phyloP scores from a whole-genome alignment of 2,113 vertebrate species.

The Patagioenas fasciata region DNA sequence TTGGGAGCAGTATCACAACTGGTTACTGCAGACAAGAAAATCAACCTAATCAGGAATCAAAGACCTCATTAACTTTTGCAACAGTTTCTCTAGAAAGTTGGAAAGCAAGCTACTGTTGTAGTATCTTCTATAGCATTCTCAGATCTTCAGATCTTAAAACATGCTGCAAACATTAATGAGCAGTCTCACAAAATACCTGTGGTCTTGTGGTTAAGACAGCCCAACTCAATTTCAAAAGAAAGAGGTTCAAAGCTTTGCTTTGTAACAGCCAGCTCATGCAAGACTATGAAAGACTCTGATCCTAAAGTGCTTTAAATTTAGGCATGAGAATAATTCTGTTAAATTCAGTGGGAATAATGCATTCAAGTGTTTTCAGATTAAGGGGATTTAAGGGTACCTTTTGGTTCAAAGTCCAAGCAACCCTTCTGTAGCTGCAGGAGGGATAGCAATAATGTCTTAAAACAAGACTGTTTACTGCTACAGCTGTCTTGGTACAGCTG shows the following conservation, averaged over 20 bases:
- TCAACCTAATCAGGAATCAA: background rate
- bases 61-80: background rate
- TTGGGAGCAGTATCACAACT: background rate
- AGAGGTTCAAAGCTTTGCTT: slow-evolving; percentile 12
- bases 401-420: background rate
- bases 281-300: background rate
- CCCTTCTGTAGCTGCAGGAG: background rate
- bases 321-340: background rate
- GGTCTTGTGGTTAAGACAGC: slow-evolving; percentile 48
- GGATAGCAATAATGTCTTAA: background rate
- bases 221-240: slow-evolving; percentile 8
- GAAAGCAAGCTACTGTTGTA: background rate
- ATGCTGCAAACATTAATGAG: slow-evolving; percentile 18
- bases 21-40: background rate
- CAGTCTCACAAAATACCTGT: slow-evolving; percentile 48
- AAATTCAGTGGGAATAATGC: background rate
- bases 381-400: background rate
- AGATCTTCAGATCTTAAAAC: background rate
- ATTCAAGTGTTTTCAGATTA: background rate
- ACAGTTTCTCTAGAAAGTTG: background rate
- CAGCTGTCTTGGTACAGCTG: background rate
- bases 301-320: background rate
- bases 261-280: background rate
- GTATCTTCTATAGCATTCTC: background rate
- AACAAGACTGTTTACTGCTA: accelerated